Base-by-base conservation (phyloP, 2,113 vertebrate species). In the Daphoenositta chrysoptera region DNA sequence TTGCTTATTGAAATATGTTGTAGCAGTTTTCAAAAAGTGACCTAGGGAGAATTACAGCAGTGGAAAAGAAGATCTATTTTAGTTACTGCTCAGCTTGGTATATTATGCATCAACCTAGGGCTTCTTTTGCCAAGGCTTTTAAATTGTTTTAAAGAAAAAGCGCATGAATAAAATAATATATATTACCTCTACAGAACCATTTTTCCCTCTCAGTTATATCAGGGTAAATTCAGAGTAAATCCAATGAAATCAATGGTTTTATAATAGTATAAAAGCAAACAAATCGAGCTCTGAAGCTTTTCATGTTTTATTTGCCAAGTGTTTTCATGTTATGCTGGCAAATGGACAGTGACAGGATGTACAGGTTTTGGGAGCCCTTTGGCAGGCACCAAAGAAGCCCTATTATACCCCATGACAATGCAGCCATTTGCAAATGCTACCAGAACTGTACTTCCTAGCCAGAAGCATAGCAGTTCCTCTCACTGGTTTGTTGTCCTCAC, bases 1-100 rank as follows among this genome's bases (percentile, higher is more conserved):
- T 92, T 96, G 58, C 87, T 96, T 94, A 89, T 89, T 93, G 79
- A 92, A 95, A 94, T 60, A 66, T 45, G 47, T 80, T 89, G 45
- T 21, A 91, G 33, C 39, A 84, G 61, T 89, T 96, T 96, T 91
- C 60, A 82, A 82, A 48, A 84, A 69, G 40, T 75, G 56, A 89
- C 40, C 66, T 63, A 89, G 70, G 30, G 77, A 93, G 70, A 89
- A 57, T 77, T 96, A 72, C 22, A 85, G 70, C 9, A 5, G 50
- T 63, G 20, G 44, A 61, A 87, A 77, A 90, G n/a, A 72, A 44
- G 31, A 75, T 83, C 70, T 94, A 60, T 85, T 96, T 94, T 73
- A 69, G 81, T 94, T 89, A 87, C 50, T 94, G 54, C 54, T 95
- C 58, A 26, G 33, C 69, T 96, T 40, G 3, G 54, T 93, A 48